Evolutionary conservation across 2,797 vertebrate genomes (phyloP), one percentile per base, ranked within the genome.

Genomic region (Tragelaphus oryx): DNA sequence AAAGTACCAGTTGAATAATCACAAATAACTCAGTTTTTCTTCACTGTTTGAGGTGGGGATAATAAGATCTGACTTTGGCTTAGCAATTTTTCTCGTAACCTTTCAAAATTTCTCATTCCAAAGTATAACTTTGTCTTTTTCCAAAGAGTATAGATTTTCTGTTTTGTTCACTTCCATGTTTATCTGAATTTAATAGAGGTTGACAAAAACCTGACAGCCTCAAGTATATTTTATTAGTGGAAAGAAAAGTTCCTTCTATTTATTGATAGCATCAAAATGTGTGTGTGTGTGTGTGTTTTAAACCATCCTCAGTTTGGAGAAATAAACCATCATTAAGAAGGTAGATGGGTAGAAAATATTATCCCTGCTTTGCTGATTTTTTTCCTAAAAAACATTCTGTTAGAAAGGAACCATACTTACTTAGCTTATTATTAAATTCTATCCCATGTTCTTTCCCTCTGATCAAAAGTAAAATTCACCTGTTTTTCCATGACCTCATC

Each of bases 161-260:
- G 33, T 85, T 97, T 96, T 78, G 37, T 76, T 96, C 91, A 71
- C 65, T 89, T 96, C 85, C 52, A 97, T 88, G 57, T 92, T 97
- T 95, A 97, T 94, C 90, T 96, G 94, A 96, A 95, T 95, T 94
- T 95, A 96, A 95, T 90, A 94, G 91, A 95, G 65, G 65, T 96
- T 87, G 96, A 96, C 89, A 85, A 93, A 96, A 93, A 20, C n/a
- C 54, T 33, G 81, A 96, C 76, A 91, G 75, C 8, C 81, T 83
- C 44, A 96, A 95, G 24, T 75, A 89, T 95, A 41, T 96, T 97
- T 97, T 96, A 81, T 84, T 94, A 97, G 84, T 95, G 95, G 95
- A 90, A 95, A 97, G 79, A 78, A 91, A 81, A 95, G 48, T 91
- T 76, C 24, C 84, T 95, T 93, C 92, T 86, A 26, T 57, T 89